Percentiles rank a stretch among this genome's conserved stretches.
Conservation (phyloP, 2,113 vertebrate species). For the Amazona vittata region DNA sequence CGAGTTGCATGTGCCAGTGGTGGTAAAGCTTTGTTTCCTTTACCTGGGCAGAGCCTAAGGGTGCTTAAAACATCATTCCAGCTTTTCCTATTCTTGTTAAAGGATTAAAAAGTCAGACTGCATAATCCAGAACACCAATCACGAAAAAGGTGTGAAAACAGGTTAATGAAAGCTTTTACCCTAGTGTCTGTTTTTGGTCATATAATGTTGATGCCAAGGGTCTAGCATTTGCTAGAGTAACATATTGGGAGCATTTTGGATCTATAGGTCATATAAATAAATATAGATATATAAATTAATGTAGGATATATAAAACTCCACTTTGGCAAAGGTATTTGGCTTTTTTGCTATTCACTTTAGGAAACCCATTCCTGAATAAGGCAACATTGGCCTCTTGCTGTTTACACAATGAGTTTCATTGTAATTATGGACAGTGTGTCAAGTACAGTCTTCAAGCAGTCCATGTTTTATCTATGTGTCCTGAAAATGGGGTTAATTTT, state of each 20-base stretch:
- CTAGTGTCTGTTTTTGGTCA: neutral
- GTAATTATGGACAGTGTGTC: neutral
- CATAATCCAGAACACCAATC: neutral
- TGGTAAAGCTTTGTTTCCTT: neutral
- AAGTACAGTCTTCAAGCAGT: neutral
- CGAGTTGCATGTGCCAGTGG: fast-evolving
- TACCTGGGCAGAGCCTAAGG: neutral
- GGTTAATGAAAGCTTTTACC: neutral
- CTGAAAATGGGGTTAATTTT: neutral
- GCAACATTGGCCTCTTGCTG: neutral
- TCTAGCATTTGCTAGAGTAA: neutral
- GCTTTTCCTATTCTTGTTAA: neutral
- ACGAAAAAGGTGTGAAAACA: neutral
- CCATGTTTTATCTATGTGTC: fast-evolving
- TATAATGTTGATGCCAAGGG: neutral
- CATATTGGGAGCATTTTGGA: neutral
- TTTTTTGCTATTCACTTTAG: neutral
- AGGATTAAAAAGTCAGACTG: neutral
- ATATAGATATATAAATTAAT: neutral
- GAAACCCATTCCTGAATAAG: neutral
- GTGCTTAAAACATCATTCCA: neutral
- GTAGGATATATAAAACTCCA: neutral
- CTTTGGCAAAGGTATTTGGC: neutral
- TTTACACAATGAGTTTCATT: neutral
- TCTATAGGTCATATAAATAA: neutral